phyloP scores from a whole-genome alignment of 2,797 vertebrate species.

The Amblyraja radiata region DNA sequence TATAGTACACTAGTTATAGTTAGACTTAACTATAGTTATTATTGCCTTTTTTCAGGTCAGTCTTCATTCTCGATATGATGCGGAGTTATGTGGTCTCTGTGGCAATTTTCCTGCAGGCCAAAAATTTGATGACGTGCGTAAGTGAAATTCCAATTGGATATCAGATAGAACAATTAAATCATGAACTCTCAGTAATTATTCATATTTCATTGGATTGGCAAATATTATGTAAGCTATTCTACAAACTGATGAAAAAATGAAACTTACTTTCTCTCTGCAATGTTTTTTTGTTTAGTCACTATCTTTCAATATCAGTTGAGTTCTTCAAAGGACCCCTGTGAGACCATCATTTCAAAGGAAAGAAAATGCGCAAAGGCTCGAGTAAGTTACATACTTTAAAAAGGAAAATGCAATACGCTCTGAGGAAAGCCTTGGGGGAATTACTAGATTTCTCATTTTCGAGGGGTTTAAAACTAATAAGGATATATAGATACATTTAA shows the following conservation, averaged over 20 bases:
- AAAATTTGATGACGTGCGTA: neutral
- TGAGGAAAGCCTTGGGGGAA: neutral
- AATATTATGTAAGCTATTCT: neutral
- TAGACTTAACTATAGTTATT: neutral
- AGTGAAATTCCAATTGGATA: neutral
- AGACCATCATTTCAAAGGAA: neutral
- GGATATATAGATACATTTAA: neutral
- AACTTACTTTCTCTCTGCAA: neutral
- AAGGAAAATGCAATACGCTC: neutral
- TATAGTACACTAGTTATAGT: too few species aligned
- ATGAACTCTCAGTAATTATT: neutral
- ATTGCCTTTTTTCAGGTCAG: slow-evolving; percentile 45
- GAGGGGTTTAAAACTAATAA: neutral
- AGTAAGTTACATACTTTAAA: neutral
- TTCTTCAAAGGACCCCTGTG: neutral
- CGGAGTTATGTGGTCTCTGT: slow-evolving; percentile 47
- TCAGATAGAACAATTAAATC: neutral
- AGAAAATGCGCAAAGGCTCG: neutral
- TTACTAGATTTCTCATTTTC: neutral
- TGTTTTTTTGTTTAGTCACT: neutral
- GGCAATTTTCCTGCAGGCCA: slow-evolving; percentile 46
- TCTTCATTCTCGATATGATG: slow-evolving; percentile 46
- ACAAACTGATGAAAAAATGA: neutral
- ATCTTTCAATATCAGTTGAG: neutral
- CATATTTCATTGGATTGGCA: neutral